These are phyloP conservation scores for Meganola albula DNA, from an alignment of 2,888 invertebrate genomes.

Conservation along the genomic window DNA sequence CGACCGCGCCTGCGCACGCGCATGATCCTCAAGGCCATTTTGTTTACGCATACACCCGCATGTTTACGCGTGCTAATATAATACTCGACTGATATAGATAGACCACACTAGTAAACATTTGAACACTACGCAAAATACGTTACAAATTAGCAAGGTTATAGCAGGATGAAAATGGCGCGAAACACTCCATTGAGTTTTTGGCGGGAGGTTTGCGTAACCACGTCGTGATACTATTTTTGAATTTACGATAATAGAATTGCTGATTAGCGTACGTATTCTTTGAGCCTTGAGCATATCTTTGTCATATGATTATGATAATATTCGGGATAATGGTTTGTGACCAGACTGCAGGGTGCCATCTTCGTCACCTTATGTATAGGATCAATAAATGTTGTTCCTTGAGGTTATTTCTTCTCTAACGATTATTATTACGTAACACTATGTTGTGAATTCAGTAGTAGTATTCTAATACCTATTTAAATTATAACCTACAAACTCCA, in stretches of 20 bases:
- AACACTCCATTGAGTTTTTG: conserved; percentile 66
- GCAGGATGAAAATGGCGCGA: conserved; percentile 62
- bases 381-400: too few relatives aligned
- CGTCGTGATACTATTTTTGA: conserved; percentile 61
- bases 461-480: too few relatives aligned
- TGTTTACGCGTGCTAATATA: conserved; percentile 51
- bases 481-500: conserved; percentile 42
- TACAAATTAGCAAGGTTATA: conserved; percentile 46
- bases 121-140: conserved; percentile 30
- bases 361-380: too few relatives aligned
- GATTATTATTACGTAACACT: too few relatives aligned
- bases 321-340: too few relatives aligned
- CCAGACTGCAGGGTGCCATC: too few relatives aligned
- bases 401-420: too few relatives aligned
- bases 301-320: too few relatives aligned
- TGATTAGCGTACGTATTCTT: too few relatives aligned
- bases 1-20: conserved; percentile 46
- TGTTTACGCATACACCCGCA: conserved; percentile 65
- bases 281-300: too few relatives aligned
- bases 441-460: too few relatives aligned
- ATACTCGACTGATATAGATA: conserved; percentile 41
- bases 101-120: conserved; percentile 29
- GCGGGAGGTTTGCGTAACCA: conserved; percentile 67
- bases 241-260: too few relatives aligned
- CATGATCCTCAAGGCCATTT: conserved; percentile 65